Evolutionary conservation across 2,888 invertebrate genomes (phyloP), one percentile per base, ranked within the genome.

Genomic region (Nomada goodeniana): DNA sequence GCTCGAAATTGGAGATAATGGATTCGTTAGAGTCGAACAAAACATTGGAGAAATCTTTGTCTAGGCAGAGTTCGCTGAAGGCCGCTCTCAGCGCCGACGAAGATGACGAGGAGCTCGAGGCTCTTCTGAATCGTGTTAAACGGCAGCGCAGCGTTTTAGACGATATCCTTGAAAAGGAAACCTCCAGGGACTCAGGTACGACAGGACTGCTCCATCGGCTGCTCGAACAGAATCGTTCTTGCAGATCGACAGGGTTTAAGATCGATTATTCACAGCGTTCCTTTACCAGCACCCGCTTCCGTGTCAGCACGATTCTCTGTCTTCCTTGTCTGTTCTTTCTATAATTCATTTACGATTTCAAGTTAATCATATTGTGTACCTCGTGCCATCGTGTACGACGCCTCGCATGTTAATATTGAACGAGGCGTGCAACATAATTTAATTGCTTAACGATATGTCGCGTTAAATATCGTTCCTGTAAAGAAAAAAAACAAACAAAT

Each of bases 141-240:
- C 95, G 95, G 90, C 96, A 97, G 93, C 95, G 96, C 92, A 96
- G 96, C 93, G 95, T 96, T 89, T 94, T 96, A 90, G 96, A 96
- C 88, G 96, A 96, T 93, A 96, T 96, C 89, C 94, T 96, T 80
- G 95, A 95, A 91, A 95, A 95, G 91, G 96, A 96, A 94, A 95
- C 95, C 59, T 89, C 88, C 81, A 91, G 90, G 69, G 88, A 84
- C 18, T 83, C 89, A 89, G 89, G 89, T 88, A 89, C 64, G 77
- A 55, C n/a, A 3, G 36, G 69, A 70, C 55, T 50, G 65, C 42
- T 75, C 81, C 82, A 63, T 29, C 68, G 61, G 47, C 63, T 20
- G 67, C 36, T 47, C 59, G 63, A 80, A 77, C 50, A 59, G 23
- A 42, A 69, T 18, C n/a, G 67, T 47, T 64, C 47, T 63, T 47